Evolutionary conservation across 2,888 invertebrate genomes (phyloP), one percentile per base, ranked within the genome.

Genomic region (Pristionchus exspectatus): DNA sequence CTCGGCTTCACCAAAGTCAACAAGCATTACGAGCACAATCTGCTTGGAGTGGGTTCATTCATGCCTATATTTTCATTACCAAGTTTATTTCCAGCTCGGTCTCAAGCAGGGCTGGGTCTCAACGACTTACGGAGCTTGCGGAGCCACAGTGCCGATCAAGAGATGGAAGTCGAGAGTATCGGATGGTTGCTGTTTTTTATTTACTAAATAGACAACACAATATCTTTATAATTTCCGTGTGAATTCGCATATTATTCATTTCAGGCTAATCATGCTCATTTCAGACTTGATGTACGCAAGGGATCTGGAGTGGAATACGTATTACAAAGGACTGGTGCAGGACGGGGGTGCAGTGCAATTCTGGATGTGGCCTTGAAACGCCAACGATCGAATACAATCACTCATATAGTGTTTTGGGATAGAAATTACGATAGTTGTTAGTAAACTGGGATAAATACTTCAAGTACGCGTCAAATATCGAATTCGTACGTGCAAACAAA

Each of bases 281-380:
- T 0, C 74, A 77, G 74, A 77, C 24, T 16, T 77, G 44, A 77
- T 77, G 74, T 77, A 77, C 74, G 74, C 21, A 21, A 12, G 9
- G 18, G 21, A 77, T 44, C 74, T 77, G 44, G 74, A 77, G 24
- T 77, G 74, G 74, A 77, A 77, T 24, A 77, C 74, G 7, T 77
- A 44, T 44, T 77, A 77, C 74, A 77, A 16, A 24, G 38, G 44
- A 44, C 10, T 77, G 74, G 74, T 38, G 38, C 74, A 77, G 44
- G 74, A 77, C 12, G 74, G 74, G 44, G 74, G 74, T 0, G 24
- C 18, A 0, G 38, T 44, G 10, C 38, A 38, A 21, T 77, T 77
- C 74, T 77, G 21, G 16, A 27, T 69, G 69, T 69, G 69, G 69
- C 27, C 27, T 16, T 69, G 69, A 69, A 12, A 14, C 0, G 4